Evolutionary conservation across 2,888 invertebrate genomes (phyloP).

Genomic region (Oasisia sp.): DNA sequence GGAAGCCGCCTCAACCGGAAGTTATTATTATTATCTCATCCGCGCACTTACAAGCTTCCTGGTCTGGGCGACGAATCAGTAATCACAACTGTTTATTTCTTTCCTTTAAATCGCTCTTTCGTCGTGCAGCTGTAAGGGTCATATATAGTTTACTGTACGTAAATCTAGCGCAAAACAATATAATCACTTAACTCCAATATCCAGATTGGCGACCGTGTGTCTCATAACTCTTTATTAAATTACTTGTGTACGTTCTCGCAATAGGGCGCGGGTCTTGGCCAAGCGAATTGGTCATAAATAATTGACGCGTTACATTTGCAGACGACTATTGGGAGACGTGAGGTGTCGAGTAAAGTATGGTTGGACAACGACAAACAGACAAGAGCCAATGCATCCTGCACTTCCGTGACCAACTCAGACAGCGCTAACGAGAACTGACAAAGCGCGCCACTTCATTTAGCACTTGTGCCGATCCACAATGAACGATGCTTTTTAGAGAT

Average conservation of each 20-base stretch:
- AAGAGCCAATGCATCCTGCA: not conserved
- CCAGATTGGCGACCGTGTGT: not conserved
- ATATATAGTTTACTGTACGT: not conserved
- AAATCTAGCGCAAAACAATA: not conserved
- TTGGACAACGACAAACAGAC: not conserved
- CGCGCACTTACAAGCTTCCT: too few species aligned
- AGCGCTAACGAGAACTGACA: not conserved
- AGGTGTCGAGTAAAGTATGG: not conserved
- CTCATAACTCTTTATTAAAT: not conserved
- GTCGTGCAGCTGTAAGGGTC: not conserved
- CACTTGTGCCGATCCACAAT: not conserved
- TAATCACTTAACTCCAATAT: not conserved
- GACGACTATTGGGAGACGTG: not conserved
- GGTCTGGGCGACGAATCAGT: not conserved
- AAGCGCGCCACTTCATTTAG: not conserved
- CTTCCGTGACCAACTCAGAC: not conserved
- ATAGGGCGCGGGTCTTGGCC: not conserved
- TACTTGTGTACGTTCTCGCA: not conserved
- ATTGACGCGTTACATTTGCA: not conserved
- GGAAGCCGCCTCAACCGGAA: not conserved
- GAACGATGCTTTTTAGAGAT: not conserved
- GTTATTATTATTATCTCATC: not conserved
- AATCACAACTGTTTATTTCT: not conserved
- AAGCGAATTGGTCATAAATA: not conserved
- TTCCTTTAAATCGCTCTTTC: not conserved